These are phyloP conservation scores for Luscinia megarhynchos DNA, from an alignment of 2,797 vertebrate species.

Conservation along the genomic window DNA sequence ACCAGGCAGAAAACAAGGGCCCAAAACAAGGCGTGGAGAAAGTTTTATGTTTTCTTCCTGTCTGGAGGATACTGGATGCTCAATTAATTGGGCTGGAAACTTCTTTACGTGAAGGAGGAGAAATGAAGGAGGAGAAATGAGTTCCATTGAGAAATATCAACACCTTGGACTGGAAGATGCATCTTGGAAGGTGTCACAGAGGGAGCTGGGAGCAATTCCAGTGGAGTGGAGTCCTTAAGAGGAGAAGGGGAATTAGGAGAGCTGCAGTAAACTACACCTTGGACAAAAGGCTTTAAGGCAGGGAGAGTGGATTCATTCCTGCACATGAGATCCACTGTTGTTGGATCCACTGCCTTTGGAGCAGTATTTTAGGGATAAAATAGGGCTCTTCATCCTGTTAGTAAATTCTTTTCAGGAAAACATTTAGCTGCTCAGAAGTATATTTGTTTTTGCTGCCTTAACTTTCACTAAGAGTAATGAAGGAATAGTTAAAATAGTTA, in stretches of 20 bases:
- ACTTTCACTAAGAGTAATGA: not conserved
- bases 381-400: not conserved
- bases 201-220: not conserved
- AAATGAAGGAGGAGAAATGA: not conserved
- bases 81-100: not conserved
- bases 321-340: not conserved
- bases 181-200: not conserved
- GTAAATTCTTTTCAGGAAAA: not conserved
- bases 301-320: not conserved
- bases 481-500: not conserved
- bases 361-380: not conserved
- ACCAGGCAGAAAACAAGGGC: not conserved
- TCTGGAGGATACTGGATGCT: rapidly evolving
- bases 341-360: not conserved
- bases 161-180: not conserved
- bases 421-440: not conserved
- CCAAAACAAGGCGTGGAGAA: not conserved
- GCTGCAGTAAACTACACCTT: not conserved
- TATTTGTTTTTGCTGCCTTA: not conserved
- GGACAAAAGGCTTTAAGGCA: not conserved
- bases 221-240: not conserved
- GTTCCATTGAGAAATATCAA: not conserved
- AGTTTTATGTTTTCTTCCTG: not conserved
- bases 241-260: not conserved
- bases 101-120: not conserved